Conservation (phyloP, 2,797 vertebrate species). For the Poeciliopsis infans region DNA sequence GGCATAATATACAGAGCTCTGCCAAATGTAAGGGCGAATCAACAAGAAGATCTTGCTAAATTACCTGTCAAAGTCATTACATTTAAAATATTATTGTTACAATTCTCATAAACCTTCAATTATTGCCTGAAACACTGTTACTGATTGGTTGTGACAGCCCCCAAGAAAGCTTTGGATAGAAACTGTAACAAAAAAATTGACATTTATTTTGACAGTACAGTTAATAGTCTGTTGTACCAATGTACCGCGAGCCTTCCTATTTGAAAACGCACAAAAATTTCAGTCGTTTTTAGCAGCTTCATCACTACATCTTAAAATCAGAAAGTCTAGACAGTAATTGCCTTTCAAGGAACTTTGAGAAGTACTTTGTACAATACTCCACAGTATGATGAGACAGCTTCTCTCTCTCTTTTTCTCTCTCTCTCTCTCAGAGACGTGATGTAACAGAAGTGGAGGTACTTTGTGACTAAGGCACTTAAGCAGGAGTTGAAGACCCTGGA, state of each 20-base stretch:
- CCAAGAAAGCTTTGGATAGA: neutral
- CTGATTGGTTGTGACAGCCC: neutral
- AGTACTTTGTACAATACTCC: conserved; percentile 21
- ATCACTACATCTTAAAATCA: conserved; percentile 19
- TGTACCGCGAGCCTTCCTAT: neutral
- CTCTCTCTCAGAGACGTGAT: conserved; percentile 39
- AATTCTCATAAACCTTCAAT: neutral
- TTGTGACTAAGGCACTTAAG: conserved; percentile 50
- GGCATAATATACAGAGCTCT: neutral
- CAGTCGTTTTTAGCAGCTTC: neutral
- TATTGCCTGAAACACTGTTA: neutral
- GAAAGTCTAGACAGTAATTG: conserved; percentile 33
- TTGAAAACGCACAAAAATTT: neutral
- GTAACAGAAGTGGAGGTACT: conserved; percentile 47
- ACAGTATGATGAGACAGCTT: conserved; percentile 24
- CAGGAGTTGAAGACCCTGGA: conserved; percentile 50
- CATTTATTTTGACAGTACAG: neutral
- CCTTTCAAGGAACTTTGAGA: conserved; percentile 39
- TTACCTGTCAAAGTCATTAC: neutral
- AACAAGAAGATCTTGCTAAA: neutral
- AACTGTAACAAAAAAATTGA: neutral
- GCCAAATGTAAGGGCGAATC: neutral
- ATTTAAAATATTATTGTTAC: neutral
- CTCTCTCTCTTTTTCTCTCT: neutral
- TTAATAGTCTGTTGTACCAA: neutral